Evolutionary conservation across 2,888 invertebrate species (phyloP).

Genomic region (Drosophila formosana): DNA sequence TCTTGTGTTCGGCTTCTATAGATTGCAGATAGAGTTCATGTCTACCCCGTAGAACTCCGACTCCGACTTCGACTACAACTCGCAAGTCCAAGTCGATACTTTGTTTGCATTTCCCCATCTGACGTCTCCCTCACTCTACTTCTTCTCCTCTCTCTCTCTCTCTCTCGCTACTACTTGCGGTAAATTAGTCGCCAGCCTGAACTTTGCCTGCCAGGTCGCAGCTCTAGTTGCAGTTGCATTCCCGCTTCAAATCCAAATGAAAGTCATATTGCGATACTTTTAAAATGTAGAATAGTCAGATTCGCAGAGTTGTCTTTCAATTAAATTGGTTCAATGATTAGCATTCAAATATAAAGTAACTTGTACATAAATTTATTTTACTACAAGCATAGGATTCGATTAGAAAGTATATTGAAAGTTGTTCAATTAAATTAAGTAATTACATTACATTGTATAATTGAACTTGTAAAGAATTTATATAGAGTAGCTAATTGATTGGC

Average conservation of each 20-base stretch:
- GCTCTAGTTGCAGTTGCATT: neutral
- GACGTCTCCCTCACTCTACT: constrained; percentile 45
- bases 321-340: neutral
- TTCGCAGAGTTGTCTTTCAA: neutral
- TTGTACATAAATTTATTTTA: too few species aligned
- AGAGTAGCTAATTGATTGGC: too few species aligned
- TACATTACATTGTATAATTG: too few species aligned
- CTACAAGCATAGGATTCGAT: too few species aligned
- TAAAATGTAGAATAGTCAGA: neutral
- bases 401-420: too few species aligned
- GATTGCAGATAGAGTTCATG: constrained; percentile 72
- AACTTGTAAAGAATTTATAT: too few species aligned
- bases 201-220: constrained; percentile 16
- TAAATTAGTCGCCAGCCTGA: constrained; percentile 68
- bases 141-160: neutral
- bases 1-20: constrained; percentile 66
- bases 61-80: neutral
- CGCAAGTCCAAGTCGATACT: constrained; percentile 33
- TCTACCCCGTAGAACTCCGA: constrained; percentile 46
- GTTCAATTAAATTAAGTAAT: too few species aligned
- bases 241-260: neutral
- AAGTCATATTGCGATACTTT: neutral
- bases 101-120: constrained; percentile 27
- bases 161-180: constrained; percentile 40
- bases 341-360: too few species aligned